phyloP scores from a whole-genome alignment of 2,888 invertebrate species.

The Trissoscelio sp. region DNA sequence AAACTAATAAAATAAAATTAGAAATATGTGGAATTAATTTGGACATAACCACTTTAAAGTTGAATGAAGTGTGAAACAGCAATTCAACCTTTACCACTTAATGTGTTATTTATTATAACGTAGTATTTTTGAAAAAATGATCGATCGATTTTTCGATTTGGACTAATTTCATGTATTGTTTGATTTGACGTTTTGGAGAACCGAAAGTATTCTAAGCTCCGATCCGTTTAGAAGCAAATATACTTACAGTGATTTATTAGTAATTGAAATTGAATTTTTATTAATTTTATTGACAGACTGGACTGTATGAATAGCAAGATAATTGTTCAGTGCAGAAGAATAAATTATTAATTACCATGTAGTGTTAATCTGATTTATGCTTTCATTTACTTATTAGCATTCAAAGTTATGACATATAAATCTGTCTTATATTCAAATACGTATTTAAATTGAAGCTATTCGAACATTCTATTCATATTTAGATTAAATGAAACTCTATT shows the following conservation, averaged over 20 bases:
- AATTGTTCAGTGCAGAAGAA: constrained; percentile 45
- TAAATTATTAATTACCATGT: constrained; percentile 48
- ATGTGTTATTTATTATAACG: constrained; percentile 7
- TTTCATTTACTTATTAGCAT: constrained; percentile 45
- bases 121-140: constrained; percentile 14
- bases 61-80: constrained; percentile 20
- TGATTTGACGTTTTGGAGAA: constrained; percentile 37
- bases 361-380: constrained; percentile 58
- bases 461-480: constrained; percentile 13
- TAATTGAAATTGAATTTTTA: constrained; percentile 38
- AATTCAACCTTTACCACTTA: neutral
- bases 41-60: no score
- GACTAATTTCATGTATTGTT: constrained; percentile 35
- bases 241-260: constrained; percentile 37
- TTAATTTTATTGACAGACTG: constrained; percentile 22
- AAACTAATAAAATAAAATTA: no score
- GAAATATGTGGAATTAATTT: no score
- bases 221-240: constrained; percentile 3
- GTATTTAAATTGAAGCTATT: constrained; percentile 10
- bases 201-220: no score
- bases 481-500: neutral
- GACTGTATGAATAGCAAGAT: constrained; percentile 32
- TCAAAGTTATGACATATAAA: constrained; percentile 54
- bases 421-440: constrained; percentile 28
- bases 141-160: constrained; percentile 32